Evolutionary conservation across 2,888 invertebrate species (phyloP).

Genomic region (Synergus umbraculus): DNA sequence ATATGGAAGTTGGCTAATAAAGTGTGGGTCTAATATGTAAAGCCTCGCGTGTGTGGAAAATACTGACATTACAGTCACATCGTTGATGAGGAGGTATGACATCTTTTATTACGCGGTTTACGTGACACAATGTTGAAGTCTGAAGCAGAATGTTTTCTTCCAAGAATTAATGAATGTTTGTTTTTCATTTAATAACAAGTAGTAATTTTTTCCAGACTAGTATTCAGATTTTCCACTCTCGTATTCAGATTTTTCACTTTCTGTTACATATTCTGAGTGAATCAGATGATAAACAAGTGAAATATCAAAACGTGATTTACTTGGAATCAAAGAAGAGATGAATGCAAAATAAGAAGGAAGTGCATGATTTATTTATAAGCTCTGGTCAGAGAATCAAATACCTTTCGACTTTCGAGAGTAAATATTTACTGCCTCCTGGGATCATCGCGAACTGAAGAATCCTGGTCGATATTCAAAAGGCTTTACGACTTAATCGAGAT

Average conservation of each 20-base stretch:
- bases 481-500: slow-evolving; percentile 39
- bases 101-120: background rate
- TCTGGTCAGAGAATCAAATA: slow-evolving; percentile 18
- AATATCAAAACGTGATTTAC: background rate
- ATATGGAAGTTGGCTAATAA: slow-evolving; percentile 40
- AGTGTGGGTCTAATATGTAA: background rate
- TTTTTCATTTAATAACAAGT: background rate
- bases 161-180: background rate
- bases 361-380: slow-evolving; percentile 44
- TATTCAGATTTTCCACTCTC: background rate
- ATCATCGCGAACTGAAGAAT: slow-evolving; percentile 11
- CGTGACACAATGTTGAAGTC: background rate
- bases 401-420: slow-evolving; percentile 20
- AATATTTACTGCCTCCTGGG: slow-evolving; percentile 6
- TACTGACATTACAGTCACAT: background rate
- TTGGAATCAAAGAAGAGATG: background rate
- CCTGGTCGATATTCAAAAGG: slow-evolving; percentile 5
- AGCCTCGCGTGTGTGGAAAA: background rate
- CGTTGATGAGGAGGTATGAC: background rate
- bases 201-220: background rate
- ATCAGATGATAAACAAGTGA: background rate
- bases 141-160: background rate
- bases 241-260: background rate
- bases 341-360: slow-evolving; percentile 12
- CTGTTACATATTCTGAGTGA: background rate